Base-by-base conservation (phyloP, 2,113 vertebrate genomes). In the Speoplatyrhinus poulsoni region DNA sequence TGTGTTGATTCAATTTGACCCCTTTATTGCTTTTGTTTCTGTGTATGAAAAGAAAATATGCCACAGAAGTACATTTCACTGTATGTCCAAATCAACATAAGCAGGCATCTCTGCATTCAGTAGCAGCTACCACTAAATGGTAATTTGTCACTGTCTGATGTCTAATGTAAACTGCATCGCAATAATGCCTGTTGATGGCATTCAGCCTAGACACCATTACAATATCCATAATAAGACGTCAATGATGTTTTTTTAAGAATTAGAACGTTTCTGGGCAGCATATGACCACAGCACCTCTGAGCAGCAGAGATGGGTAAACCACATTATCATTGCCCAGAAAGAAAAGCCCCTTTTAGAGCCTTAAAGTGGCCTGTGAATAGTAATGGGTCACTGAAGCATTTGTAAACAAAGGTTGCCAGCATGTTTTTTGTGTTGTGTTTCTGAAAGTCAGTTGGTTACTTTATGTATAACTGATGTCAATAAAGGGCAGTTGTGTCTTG, bases 41-140 rank as follows among this genome's bases (percentile, higher is more conserved):
- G 49, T 36, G 32, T 59, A 33, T 69, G 83, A 85, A 79, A 82
- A 26, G 85, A 86, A 90, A 65, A 73, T 80, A 80, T 57, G 68
- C 63, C 80, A 72, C 82, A 83, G 73, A 73, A 77, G 88, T 82
- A 81, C 80, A 50, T 75, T 75, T 61, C 46, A 81, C 79, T 77
- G 70, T 41, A 59, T 3, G 48, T 9, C 17, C 6, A 57, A 17
- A 89, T 80, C 58, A 73, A 50, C 50, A 0, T 36, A 80, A 76
- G 72, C 76, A 72, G 57, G 1, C 80, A 62, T 48, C 60, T 82
- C 67, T 65, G 62, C 57, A 12, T 70, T 79, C 60, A 79, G 64
- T 67, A 49, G 19, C 41, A 63, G 60, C 72, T 50, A 33, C 33
- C 65, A 17, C 26, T 54, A 67, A 76, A 71, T 61, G 56, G 53